These are phyloP conservation scores for Proisotoma minuta DNA, from an alignment of 2,888 invertebrate genomes.

Conservation along the genomic window DNA sequence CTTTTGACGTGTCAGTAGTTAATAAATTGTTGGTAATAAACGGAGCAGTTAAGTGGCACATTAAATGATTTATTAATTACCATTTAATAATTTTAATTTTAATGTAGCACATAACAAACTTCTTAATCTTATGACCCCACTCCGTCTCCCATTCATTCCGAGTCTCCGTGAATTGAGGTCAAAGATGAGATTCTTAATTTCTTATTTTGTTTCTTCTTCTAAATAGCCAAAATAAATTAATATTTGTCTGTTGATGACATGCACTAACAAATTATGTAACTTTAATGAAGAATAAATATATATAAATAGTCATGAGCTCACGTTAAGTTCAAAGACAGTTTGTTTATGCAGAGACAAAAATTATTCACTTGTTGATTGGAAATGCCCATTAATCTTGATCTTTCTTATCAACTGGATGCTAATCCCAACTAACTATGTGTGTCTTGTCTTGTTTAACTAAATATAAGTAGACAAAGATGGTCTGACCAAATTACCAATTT, in stretches of 20 bases:
- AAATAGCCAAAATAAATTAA: conserved; percentile 3
- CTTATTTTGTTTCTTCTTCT: background rate
- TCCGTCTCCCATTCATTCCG: background rate
- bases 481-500: no score
- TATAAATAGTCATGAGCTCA: conserved; percentile 12
- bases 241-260: background rate
- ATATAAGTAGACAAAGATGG: no score
- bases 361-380: conserved; percentile 19
- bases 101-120: conserved; percentile 1
- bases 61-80: conserved; percentile 14
- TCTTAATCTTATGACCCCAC: background rate
- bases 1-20: background rate
- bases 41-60: conserved; percentile 3
- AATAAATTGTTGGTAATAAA: background rate
- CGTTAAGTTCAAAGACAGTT: background rate
- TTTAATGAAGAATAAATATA: conserved; percentile 1
- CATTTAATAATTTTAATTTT: conserved; percentile 7
- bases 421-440: no score
- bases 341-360: background rate
- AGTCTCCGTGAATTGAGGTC: background rate
- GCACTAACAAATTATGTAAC: background rate
- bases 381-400: conserved; percentile 11
- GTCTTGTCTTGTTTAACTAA: no score
- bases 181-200: background rate
- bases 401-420: conserved; percentile 5